A percentile compares a stretch with the other conserved stretches of the same genome.
Evolutionary conservation across 2,888 invertebrate species (phyloP).

Genomic region (Tetranychus piercei): DNA sequence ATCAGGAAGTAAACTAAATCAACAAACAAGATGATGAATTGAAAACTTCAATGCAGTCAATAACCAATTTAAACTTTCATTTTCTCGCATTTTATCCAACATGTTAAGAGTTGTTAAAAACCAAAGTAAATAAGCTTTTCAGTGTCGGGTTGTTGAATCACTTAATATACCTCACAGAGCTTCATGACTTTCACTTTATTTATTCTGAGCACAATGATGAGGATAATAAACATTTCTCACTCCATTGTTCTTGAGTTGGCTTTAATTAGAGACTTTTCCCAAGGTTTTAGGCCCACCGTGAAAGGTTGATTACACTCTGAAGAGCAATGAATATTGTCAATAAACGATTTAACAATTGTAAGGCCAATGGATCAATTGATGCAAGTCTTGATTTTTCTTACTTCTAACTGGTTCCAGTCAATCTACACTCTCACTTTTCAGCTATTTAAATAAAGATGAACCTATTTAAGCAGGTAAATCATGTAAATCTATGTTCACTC

Average conservation of each 20-base stretch:
- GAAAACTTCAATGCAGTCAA: too few species aligned
- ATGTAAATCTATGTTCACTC: background rate
- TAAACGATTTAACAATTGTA: background rate
- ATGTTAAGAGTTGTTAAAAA: too few species aligned
- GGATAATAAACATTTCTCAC: background rate
- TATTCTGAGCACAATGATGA: background rate
- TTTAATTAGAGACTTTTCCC: background rate
- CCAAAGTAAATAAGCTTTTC: too few species aligned
- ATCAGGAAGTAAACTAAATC: too few species aligned
- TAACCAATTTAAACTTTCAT: too few species aligned
- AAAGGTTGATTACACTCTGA: background rate
- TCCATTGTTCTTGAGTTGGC: background rate
- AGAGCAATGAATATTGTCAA: background rate
- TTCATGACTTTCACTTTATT: background rate
- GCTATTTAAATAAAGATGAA: slow-evolving; percentile 1
- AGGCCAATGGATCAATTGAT: background rate
- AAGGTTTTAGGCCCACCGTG: background rate
- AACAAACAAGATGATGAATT: too few species aligned
- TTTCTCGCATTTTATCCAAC: too few species aligned
- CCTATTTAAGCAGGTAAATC: background rate
- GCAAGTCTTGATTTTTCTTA: background rate
- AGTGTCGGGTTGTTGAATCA: too few species aligned
- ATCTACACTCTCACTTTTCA: background rate
- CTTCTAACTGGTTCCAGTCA: too few species aligned
- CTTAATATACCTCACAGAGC: too few species aligned